Evolutionary conservation across 2,113 vertebrate genomes (phyloP).

Genomic region (Scartelaos histophorus): DNA sequence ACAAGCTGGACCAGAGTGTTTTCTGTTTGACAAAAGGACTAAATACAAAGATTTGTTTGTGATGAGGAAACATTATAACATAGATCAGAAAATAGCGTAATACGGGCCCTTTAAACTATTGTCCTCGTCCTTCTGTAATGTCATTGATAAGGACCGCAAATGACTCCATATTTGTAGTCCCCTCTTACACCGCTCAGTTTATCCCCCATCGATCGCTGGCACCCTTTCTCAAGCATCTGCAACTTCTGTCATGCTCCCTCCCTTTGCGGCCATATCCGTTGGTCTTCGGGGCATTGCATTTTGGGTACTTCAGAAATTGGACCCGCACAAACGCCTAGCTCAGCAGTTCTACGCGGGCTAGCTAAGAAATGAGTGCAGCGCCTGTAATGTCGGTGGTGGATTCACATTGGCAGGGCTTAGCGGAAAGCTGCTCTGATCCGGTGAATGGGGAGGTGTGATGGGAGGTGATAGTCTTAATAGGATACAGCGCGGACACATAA

Average conservation of each 20-base stretch:
- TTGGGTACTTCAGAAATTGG: conserved; percentile 38
- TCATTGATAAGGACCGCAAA: not conserved
- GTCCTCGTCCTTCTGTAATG: not conserved
- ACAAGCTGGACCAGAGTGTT: too few relatives aligned
- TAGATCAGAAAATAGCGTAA: too few relatives aligned
- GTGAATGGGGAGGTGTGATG: conserved; percentile 57
- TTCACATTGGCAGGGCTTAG: conserved; percentile 48
- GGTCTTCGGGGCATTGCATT: conserved; percentile 33
- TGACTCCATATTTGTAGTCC: not conserved
- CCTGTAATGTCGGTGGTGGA: not conserved
- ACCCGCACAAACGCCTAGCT: conserved; percentile 34
- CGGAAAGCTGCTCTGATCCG: conserved; percentile 58
- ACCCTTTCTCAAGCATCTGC: conserved; percentile 39
- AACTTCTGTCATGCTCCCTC: conserved; percentile 34
- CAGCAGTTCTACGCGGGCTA: conserved; percentile 48
- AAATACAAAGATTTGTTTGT: too few relatives aligned
- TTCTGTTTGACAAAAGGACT: too few relatives aligned
- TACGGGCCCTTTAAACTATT: not conserved
- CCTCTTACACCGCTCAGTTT: conserved; percentile 39
- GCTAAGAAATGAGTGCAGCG: conserved; percentile 11
- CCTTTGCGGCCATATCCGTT: not conserved
- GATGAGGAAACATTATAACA: too few relatives aligned
- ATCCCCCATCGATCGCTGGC: conserved; percentile 57
- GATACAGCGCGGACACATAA: conserved; percentile 64
- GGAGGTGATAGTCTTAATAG: conserved; percentile 66